Evolutionary conservation across 1,140 invertebrate species (phyloP), one percentile per base, ranked within the genome.

Genomic region (Zaprionus gabonicus): DNA sequence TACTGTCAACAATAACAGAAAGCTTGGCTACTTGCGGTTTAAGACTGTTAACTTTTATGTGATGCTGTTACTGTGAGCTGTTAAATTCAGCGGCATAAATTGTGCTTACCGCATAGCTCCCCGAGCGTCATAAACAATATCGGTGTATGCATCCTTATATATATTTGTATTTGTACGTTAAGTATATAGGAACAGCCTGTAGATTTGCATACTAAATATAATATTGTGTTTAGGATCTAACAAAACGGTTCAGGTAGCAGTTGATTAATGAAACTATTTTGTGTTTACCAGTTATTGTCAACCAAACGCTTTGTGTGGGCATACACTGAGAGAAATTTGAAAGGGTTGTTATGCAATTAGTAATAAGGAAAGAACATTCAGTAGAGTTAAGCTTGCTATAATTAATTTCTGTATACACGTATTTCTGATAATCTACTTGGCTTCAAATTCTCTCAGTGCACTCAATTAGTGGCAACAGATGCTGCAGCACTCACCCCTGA

Each of bases 211-310:
- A 15, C 36, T 2, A 46, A 17, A 46, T 17, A 34, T 51, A 51
- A 51, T 55, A 65, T 27, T 55, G 44, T 51, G 49, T 38, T 49
- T 49, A 49, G 17, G 46, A 51, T 9, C 20, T 2, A 9, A 9
- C 20, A 46, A 46, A 17, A 46, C 46, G 13, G 25, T 51, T 63
- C 41, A 46, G 25, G 4, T 44, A 44, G 27, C 34, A 4, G 63
- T 65, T 65, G 23, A 65, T 65, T 65, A 65, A 65, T 65, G 36
- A 55, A 34, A 65, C 34, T 36, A 53, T 64, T 53, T 51, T 64
- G 46, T 64, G 44, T 63, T 63, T n/a, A 15, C 4, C 3, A 36
- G 46, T 23, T 51, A 20, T 51, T 63, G 28, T 51, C 25, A 51
- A 28, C 28, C 44, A 34, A 51, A 6, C 23, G 57, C 9, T 25